A percentile compares a stretch with the other conserved stretches of the same genome.
Evolutionary conservation across 1,140 invertebrate species (phyloP).

Genomic region (Ostrea edulis): DNA sequence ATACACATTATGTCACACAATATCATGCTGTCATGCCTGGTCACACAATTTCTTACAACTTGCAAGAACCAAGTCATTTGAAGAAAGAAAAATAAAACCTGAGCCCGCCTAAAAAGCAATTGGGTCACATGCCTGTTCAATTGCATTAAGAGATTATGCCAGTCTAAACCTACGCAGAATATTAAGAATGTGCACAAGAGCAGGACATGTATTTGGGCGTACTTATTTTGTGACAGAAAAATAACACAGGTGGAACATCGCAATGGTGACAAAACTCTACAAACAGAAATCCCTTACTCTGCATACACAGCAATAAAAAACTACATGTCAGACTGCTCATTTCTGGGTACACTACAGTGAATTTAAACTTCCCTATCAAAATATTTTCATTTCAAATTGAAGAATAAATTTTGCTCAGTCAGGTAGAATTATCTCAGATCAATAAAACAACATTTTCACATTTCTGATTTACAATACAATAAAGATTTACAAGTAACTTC

Average conservation of each 20-base stretch:
- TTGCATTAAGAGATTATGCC: conserved; percentile 3
- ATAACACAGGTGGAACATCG: not conserved
- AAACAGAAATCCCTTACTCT: not conserved
- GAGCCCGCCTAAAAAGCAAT: not conserved
- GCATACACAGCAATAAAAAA: not conserved
- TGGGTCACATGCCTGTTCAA: not conserved
- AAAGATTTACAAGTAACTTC: too few relatives aligned
- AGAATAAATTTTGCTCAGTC: too few relatives aligned
- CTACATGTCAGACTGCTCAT: too few relatives aligned
- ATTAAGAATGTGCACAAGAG: not conserved
- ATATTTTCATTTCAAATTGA: too few relatives aligned
- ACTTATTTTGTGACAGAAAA: too few relatives aligned
- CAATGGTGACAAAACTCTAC: not conserved
- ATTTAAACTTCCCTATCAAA: too few relatives aligned
- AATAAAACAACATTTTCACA: too few relatives aligned
- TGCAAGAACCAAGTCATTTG: not conserved
- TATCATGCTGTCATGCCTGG: not conserved
- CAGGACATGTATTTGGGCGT: not conserved
- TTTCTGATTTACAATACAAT: too few relatives aligned
- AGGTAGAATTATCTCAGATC: too few relatives aligned
- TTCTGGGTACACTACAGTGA: too few relatives aligned
- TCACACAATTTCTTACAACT: not conserved
- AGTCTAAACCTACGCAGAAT: not conserved
- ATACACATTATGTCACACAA: not conserved
- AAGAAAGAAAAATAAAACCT: not conserved